These are phyloP conservation scores for Ibidorhyncha struthersii DNA, from an alignment of 2,113 vertebrate species.

Conservation along the genomic window DNA sequence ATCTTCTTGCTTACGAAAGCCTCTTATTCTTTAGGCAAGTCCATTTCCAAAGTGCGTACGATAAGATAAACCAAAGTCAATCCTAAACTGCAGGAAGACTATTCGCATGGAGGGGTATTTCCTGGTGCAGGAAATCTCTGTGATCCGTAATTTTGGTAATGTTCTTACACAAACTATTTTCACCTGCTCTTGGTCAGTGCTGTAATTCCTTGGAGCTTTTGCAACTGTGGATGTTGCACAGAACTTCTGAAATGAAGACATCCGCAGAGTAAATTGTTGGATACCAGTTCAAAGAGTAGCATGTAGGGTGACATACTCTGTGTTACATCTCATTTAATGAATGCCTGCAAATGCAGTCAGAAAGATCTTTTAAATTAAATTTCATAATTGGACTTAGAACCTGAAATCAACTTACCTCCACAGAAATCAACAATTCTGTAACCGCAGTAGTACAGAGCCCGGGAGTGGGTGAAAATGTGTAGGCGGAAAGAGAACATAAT, in stretches of 20 bases:
- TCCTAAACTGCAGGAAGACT: neutral
- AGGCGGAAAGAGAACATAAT: constrained; percentile 40
- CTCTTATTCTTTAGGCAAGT: neutral
- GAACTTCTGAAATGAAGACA: neutral
- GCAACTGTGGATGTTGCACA: neutral
- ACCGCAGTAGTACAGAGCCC: neutral
- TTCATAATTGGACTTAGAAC: constrained; percentile 18
- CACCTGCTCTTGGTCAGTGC: neutral
- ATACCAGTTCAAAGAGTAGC: neutral
- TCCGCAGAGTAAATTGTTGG: neutral
- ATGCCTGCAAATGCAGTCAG: neutral
- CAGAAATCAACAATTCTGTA: constrained; percentile 9
- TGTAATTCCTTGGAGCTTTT: neutral
- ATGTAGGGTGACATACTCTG: neutral
- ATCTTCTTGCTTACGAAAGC: neutral
- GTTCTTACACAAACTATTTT: neutral
- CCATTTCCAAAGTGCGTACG: neutral
- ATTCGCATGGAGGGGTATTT: neutral
- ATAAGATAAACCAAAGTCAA: neutral
- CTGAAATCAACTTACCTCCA: constrained; percentile 10
- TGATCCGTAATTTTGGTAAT: neutral
- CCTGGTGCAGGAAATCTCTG: neutral
- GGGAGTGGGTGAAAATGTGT: constrained; percentile 12
- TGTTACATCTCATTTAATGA: constrained; percentile 8
- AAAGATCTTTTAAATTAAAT: constrained; percentile 17